Percentiles rank a stretch among this genome's conserved stretches.
Evolutionary conservation across 1,140 invertebrate genomes (phyloP).

Genomic region (Lepidotrigona ventralis): DNA sequence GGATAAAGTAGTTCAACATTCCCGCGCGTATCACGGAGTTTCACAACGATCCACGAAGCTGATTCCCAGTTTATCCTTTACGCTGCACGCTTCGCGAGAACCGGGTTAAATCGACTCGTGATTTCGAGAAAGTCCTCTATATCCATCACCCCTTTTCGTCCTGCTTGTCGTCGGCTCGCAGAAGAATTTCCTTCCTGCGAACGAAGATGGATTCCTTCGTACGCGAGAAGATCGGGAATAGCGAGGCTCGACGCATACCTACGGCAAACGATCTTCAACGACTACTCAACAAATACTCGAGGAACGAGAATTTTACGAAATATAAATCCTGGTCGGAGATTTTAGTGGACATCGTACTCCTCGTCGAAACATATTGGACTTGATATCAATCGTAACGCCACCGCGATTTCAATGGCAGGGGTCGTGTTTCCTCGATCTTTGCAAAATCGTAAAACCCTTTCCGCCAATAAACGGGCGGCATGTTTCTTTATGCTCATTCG

Average conservation of each 20-base stretch:
- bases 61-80: constrained; percentile 16
- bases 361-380: too few relatives aligned
- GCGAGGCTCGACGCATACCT: background rate
- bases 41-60: background rate
- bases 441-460: constrained; percentile 19
- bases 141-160: background rate
- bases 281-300: background rate
- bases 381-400: constrained; percentile 2
- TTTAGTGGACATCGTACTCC: background rate
- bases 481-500: background rate
- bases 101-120: constrained; percentile 9
- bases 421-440: constrained; percentile 9
- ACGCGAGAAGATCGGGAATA: background rate
- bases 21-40: background rate
- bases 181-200: background rate
- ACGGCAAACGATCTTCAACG: constrained; percentile 26
- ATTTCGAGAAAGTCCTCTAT: constrained; percentile 1
- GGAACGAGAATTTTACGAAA: background rate
- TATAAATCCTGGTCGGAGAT: background rate
- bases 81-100: background rate
- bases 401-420: background rate
- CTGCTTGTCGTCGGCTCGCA: background rate
- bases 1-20: background rate
- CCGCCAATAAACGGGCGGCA: constrained; percentile 11
- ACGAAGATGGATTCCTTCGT: constrained; percentile 34